Evolutionary conservation across 2,797 vertebrate genomes (phyloP).

Genomic region (Enteromius anoplus): DNA sequence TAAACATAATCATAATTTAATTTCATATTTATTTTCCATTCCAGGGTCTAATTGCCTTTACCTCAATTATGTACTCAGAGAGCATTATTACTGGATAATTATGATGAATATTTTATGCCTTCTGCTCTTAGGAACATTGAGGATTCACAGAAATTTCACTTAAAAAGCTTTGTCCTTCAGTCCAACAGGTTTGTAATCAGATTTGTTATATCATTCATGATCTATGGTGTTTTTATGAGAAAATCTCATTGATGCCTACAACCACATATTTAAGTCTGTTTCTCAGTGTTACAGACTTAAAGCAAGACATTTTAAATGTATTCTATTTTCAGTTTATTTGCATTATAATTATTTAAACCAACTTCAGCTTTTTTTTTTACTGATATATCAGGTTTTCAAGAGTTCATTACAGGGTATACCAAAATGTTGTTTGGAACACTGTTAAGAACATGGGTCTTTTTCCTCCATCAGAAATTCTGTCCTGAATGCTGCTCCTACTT

Average conservation of each 20-base stretch:
- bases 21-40: slow-evolving; percentile 11
- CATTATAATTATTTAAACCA: not conserved
- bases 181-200: slow-evolving; percentile 87
- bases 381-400: not conserved
- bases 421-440: not conserved
- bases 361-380: not conserved
- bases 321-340: not conserved
- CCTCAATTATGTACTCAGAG: not conserved
- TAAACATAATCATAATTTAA: slow-evolving; percentile 16
- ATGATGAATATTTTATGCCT: slow-evolving; percentile 66
- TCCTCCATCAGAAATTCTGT: slow-evolving; percentile 15
- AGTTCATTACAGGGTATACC: not conserved
- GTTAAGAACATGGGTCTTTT: not conserved
- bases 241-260: not conserved
- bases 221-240: not conserved
- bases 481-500: slow-evolving; percentile 57
- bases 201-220: slow-evolving; percentile 3
- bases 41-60: slow-evolving; percentile 1
- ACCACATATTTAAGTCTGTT: not conserved
- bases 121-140: slow-evolving; percentile 86
- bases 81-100: slow-evolving; percentile 32
- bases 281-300: not conserved
- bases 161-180: slow-evolving; percentile 84
- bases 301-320: not conserved
- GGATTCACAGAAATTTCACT: slow-evolving; percentile 85